Evolutionary conservation across 1,140 invertebrate genomes (phyloP).

Genomic region (Caenorhabditis briggsae): DNA sequence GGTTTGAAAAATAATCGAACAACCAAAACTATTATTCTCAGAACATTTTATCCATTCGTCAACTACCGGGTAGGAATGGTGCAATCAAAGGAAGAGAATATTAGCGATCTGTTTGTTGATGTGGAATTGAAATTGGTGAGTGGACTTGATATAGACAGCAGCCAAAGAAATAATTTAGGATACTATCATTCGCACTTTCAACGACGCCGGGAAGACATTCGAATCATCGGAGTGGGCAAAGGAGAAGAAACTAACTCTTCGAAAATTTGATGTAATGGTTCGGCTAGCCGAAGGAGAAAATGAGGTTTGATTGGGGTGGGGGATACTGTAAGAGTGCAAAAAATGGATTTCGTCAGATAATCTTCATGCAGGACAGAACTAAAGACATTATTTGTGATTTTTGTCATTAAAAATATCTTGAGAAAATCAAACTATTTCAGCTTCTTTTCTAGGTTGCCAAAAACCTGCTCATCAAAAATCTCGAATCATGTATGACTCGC

Average conservation of each 20-base stretch:
- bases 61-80: background rate
- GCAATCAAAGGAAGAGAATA: background rate
- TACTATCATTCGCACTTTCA: background rate
- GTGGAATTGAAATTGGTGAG: constrained; percentile 23
- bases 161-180: background rate
- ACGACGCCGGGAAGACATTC: background rate
- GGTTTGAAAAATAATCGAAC: too few relatives aligned
- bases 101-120: constrained; percentile 5
- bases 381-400: too few relatives aligned
- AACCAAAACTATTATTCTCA: background rate
- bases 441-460: constrained; percentile 5
- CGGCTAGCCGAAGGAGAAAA: background rate
- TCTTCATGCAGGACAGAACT: too few relatives aligned
- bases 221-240: background rate
- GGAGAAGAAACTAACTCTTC: background rate
- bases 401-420: too few relatives aligned
- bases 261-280: background rate
- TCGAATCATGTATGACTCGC: background rate
- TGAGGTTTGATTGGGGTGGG: background rate
- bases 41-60: background rate
- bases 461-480: background rate
- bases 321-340: too few relatives aligned
- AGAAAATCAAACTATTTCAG: too few relatives aligned
- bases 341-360: too few relatives aligned
- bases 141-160: background rate